A percentile compares a stretch with the other conserved stretches of the same genome.
phyloP scores from a whole-genome alignment of 2,888 invertebrate genomes.

The Slavum lentiscoides region DNA sequence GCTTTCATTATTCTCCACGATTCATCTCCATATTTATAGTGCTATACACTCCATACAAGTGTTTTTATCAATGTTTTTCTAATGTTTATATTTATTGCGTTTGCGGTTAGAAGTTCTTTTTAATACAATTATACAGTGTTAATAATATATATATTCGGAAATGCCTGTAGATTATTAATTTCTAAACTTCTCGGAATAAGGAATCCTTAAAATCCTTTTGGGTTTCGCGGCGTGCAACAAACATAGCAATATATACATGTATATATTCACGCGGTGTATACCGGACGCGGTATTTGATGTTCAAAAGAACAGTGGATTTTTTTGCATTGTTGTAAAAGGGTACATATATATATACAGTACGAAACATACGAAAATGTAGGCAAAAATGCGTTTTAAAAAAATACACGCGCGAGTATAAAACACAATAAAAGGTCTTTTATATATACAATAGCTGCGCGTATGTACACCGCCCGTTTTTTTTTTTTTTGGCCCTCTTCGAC shows the following conservation, averaged over 20 bases:
- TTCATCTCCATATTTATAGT: too few species aligned
- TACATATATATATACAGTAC: neutral
- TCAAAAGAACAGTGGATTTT: constrained; percentile 12
- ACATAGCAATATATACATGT: neutral
- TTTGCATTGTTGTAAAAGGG: constrained; percentile 32
- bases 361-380: neutral
- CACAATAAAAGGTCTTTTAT: constrained; percentile 15
- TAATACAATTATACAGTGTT: too few species aligned
- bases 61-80: too few species aligned
- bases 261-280: too few species aligned
- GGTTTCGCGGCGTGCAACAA: neutral
- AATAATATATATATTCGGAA: too few species aligned
- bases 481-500: neutral
- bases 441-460: constrained; percentile 17
- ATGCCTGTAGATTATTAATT: too few species aligned
- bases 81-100: too few species aligned
- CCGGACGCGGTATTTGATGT: neutral
- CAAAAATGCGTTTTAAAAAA: constrained; percentile 27
- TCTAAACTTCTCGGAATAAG: too few species aligned
- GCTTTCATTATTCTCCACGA: too few species aligned
- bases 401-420: neutral
- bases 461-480: neutral
- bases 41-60: too few species aligned
- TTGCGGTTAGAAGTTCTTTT: too few species aligned
- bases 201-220: neutral